phyloP scores from a whole-genome alignment of 1,140 invertebrate species.

The Apis dorsata region DNA sequence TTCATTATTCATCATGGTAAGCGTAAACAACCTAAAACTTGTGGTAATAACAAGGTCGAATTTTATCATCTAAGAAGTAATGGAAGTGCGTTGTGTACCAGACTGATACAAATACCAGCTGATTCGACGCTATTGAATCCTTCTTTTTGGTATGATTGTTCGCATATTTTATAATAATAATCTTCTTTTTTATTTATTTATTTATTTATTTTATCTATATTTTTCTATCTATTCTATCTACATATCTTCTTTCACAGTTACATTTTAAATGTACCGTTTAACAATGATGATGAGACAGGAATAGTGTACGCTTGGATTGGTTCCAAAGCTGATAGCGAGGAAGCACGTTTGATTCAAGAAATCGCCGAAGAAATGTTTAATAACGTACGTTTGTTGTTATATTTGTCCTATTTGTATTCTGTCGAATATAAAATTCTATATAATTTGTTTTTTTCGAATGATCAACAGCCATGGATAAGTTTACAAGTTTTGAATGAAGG shows the following conservation, averaged over 20 bases:
- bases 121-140: slow-evolving; percentile 91
- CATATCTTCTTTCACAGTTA: slow-evolving; percentile 84
- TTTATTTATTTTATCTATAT: slow-evolving; percentile 59
- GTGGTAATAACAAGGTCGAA: slow-evolving; percentile 86
- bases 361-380: slow-evolving; percentile 97
- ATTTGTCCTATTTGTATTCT: too few relatives aligned
- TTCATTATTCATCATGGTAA: slow-evolving; percentile 97
- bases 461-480: slow-evolving; percentile 87
- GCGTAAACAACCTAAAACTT: slow-evolving; percentile 83
- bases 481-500: slow-evolving; percentile 95
- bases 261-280: slow-evolving; percentile 97
- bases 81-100: slow-evolving; percentile 95
- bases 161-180: background rate
- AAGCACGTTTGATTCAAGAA: slow-evolving; percentile 93
- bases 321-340: slow-evolving; percentile 92
- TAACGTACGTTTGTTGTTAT: slow-evolving; percentile 80
- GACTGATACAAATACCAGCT: slow-evolving; percentile 93
- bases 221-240: slow-evolving; percentile 68
- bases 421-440: background rate
- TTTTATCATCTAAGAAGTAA: slow-evolving; percentile 98
- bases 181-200: background rate
- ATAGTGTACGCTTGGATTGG: slow-evolving; percentile 99
- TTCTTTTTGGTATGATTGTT: slow-evolving; percentile 86
- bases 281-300: slow-evolving; percentile 92
- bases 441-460: background rate